Conservation (phyloP, 2,888 invertebrate genomes). For the Dryobota labecula region DNA sequence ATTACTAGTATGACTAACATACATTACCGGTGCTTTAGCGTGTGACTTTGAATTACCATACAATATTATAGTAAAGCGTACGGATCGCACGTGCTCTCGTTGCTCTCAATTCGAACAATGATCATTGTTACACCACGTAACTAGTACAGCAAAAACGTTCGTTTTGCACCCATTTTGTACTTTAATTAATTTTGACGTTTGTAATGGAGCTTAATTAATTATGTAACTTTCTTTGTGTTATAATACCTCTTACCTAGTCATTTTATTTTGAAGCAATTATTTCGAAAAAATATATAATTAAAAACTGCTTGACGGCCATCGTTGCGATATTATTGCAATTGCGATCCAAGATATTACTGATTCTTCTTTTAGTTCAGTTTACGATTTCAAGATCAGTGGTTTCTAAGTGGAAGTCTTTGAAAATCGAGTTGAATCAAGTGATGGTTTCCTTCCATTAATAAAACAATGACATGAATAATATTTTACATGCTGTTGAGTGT, state of each 20-base stretch:
- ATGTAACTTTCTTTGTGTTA: slow-evolving; percentile 23
- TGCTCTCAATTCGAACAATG: slow-evolving; percentile 84
- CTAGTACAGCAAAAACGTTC: slow-evolving; percentile 67
- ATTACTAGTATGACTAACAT: slow-evolving; percentile 38
- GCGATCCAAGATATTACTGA: background rate
- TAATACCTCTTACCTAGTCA: background rate
- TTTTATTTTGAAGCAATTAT: background rate
- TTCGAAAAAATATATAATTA: background rate
- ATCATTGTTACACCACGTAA: slow-evolving; percentile 80
- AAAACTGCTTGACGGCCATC: background rate
- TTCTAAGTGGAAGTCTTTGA: slow-evolving; percentile 13
- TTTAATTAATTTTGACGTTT: slow-evolving; percentile 23
- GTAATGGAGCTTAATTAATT: slow-evolving; percentile 13
- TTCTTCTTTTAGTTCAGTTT: background rate
- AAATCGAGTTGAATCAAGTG: background rate
- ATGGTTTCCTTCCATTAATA: slow-evolving; percentile 14
- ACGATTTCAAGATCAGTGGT: background rate
- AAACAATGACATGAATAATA: slow-evolving; percentile 10
- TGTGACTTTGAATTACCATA: slow-evolving; percentile 83
- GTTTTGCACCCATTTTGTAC: slow-evolving; percentile 65
- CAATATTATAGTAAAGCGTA: slow-evolving; percentile 80
- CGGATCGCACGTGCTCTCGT: slow-evolving; percentile 85
- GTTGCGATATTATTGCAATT: background rate
- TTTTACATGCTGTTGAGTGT: slow-evolving; percentile 5
- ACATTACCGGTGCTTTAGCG: slow-evolving; percentile 67